Base-by-base conservation (phyloP, 2,113 vertebrate species). In the Syngnathoides biaculeatus region DNA sequence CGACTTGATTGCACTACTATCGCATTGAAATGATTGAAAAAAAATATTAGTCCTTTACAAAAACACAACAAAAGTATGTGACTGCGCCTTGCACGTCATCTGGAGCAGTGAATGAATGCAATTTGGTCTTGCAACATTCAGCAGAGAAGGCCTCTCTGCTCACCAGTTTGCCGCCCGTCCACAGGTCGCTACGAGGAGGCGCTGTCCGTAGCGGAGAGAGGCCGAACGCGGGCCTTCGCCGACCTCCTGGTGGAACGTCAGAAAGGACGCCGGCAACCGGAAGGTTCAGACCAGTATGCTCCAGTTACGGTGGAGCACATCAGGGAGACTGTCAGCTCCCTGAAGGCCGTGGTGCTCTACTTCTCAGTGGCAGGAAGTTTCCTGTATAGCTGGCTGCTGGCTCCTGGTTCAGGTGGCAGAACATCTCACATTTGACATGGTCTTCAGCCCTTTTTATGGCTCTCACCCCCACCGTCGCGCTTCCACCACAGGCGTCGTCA, bases 301-400 rank as follows among this genome's bases (percentile, higher is more conserved):
- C 95, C 96, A 0, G 94, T 98, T 40, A 98, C 95, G 0, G 90
- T 95, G 42, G 96, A 98, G 61, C 91, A 94, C 85, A 94, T 98
- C 77, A 75, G 96, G 74, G 95, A 98, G 82, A 90, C 91, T 19
- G 93, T 98, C 24, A 95, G 94, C 13, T 74, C 91, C n/a, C 96
- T 98, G 86, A 92, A 91, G 53, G 94, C 94, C 0, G 86, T 96
- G n/a, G 93, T 98, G 67, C 94, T 98, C 12, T 98, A 98, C 88
- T 98, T 92, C 24, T 98, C 96, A 0, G 79, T 98, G 86, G 96
- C 95, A 0, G 95, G 95, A 2, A 95, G 95, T 19, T 96, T 95
- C 67, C 92, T 98, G 24, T 98, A 98, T 89, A 97, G 95, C 90
- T 98, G 96, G 96, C 92, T 98, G 58, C 91, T 98, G 5, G 93